Evolutionary conservation across 2,888 invertebrate species (phyloP), one percentile per base, ranked within the genome.

Genomic region (Pammene fasciana): DNA sequence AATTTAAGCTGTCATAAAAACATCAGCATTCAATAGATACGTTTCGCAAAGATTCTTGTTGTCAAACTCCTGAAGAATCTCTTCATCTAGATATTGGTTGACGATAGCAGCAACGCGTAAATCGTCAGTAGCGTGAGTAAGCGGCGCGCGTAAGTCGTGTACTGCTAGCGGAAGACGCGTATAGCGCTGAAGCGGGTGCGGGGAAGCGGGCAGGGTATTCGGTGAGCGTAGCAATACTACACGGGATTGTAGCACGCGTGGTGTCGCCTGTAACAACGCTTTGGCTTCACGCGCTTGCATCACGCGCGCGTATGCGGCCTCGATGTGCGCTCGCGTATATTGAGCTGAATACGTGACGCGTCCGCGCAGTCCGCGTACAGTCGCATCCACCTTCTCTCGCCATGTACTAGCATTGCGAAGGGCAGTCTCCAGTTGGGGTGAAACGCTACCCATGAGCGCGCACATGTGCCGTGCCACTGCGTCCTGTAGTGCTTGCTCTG

Each of bases 271-370:
- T 16, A 43, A 0, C 1, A n/a, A 16, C 11, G 45, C 16, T 34
- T 57, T 34, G 26, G 54, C 73, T 67, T 82, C 79, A 7, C 65
- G 54, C 7, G 72, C 74, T 38, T 79, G 76, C n/a, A 67, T 16
- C 10, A 86, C 74, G 13, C 82, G 76, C 2, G 72, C 74, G 68
- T 82, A 79, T 0, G 85, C 82, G 2, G 78, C 67, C 43, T 84
- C 78, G 9, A 88, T 78, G 0, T 81, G 62, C 8, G 76, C 77
- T 10, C 77, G 76, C 0, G 78, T 74, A 67, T 87, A 88, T 68
- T 86, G 86, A 3, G 75, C 71, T 0, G 88, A 83, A 59, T 83
- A 76, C 0, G 78, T 65, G 0, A 83, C 78, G 10, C 72, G 75
- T 0, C 79, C 78, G 34, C 81, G 71, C 48, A 75, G 56, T 41